Evolutionary conservation across 2,797 vertebrate genomes (phyloP), one percentile per base, ranked within the genome.

Genomic region (Gadopsis marmoratus): DNA sequence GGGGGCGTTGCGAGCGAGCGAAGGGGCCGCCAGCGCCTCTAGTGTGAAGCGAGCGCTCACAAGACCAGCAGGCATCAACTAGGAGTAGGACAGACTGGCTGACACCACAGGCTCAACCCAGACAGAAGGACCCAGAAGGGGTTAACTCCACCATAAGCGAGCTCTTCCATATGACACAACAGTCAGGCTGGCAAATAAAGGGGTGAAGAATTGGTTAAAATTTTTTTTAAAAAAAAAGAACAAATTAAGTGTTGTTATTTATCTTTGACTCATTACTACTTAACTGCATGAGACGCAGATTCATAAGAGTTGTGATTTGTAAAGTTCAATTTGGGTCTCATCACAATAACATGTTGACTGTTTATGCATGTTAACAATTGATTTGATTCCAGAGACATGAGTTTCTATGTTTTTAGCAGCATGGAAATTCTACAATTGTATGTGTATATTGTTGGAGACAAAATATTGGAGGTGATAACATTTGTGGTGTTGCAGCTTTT

Each of bases 131-230:
- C 96, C 97, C 97, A 96, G 96, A 98, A 97, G 97, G 97, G 97
- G 93, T 97, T 97, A 97, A 98, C 97, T 98, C 97, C 97, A 97
- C 94, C 97, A 97, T 97, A 97, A 97, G 97, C 97, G 97, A 98
- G 91, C 89, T 95, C 94, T 95, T 96, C 95, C 95, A 94, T 78
- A 99, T 97, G 97, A 98, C 97, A 98, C 94, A 96, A 98, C 95
- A 97, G 97, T 98, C 96, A 98, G 96, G 97, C 98, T 98, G 97
- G 97, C 96, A 99, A 99, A 99, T 98, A 99, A 97, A 98, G 97
- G 97, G 97, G 97, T 98, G 97, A 97, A 98, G 97, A 99, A 97
- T 96, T 98, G 97, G 97, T 98, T 99, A 99, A 97, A 98, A 98
- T 26, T 26, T 26, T 26, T 26, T 97, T 96, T 95, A 79, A 81